Percentiles rank a stretch among this genome's conserved stretches.
These are phyloP conservation scores for Trissoscelio sp. DNA, from an alignment of 2,888 invertebrate species.

Conservation along the genomic window DNA sequence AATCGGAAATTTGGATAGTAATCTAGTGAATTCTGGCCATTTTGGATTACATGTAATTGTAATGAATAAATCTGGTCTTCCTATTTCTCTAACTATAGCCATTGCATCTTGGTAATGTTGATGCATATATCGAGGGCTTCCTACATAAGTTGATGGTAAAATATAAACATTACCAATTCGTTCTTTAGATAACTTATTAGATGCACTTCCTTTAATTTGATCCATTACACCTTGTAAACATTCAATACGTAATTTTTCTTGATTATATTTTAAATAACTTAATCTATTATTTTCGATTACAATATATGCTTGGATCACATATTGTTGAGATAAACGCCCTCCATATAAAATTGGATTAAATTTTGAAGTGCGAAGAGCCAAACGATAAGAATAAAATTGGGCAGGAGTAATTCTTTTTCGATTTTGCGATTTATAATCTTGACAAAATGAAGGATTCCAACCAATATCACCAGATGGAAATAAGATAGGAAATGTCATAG, in stretches of 20 bases:
- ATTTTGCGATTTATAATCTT: background rate
- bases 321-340: conserved; percentile 47
- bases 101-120: conserved; percentile 66
- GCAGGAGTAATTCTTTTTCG: conserved; percentile 12
- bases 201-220: conserved; percentile 9
- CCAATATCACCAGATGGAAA: conserved; percentile 36
- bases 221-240: conserved; percentile 38
- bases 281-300: conserved; percentile 40
- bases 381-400: conserved; percentile 55
- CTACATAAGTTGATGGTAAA: conserved; percentile 59
- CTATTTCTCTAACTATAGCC: conserved; percentile 78
- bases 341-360: conserved; percentile 40
- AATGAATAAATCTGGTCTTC: conserved; percentile 79
- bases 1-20: conserved; percentile 8
- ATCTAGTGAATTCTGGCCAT: conserved; percentile 75
- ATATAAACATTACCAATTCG: conserved; percentile 36
- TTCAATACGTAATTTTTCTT: conserved; percentile 22
- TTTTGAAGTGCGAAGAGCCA: conserved; percentile 22
- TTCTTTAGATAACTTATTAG: conserved; percentile 17
- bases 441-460: conserved; percentile 28
- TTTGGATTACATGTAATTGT: conserved; percentile 79
- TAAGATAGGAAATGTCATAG: conserved; percentile 36
- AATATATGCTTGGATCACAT: conserved; percentile 52
- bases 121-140: conserved; percentile 81
- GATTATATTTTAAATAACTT: conserved; percentile 40